A percentile compares a stretch with the other conserved stretches of the same genome.
Conservation (phyloP, 2,888 invertebrate genomes). For the Escarpia spicata region DNA sequence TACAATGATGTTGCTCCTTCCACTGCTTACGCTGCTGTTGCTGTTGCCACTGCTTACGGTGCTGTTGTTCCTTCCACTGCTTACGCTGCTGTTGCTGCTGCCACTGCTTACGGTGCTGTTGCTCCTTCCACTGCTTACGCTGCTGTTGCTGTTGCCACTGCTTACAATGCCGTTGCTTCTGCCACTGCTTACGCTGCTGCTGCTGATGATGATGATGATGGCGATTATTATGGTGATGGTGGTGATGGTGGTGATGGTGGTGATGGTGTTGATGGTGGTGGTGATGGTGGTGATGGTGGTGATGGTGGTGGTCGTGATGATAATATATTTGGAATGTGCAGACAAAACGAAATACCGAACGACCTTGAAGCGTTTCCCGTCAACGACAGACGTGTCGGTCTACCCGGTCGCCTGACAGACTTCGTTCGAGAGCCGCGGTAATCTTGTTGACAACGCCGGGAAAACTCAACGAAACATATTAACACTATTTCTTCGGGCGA, state of each 20-base stretch:
- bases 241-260: too few relatives aligned
- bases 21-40: neutral
- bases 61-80: neutral
- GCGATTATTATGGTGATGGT: too few relatives aligned
- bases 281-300: too few relatives aligned
- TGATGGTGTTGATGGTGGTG: too few relatives aligned
- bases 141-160: neutral
- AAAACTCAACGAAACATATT: neutral
- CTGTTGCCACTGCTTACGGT: neutral
- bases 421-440: neutral
- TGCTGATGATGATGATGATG: too few relatives aligned
- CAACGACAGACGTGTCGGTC: neutral
- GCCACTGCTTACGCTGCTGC: neutral
- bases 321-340: too few relatives aligned
- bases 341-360: too few relatives aligned
- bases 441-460: neutral
- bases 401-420: neutral
- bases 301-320: too few relatives aligned
- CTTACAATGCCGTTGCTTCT: neutral
- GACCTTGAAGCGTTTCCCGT: neutral
- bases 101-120: neutral
- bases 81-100: neutral
- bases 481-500: neutral
- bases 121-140: neutral
- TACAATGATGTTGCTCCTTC: neutral